These are phyloP conservation scores for Agrotis ipsilon DNA, from an alignment of 2,888 invertebrate genomes.

Conservation along the genomic window DNA sequence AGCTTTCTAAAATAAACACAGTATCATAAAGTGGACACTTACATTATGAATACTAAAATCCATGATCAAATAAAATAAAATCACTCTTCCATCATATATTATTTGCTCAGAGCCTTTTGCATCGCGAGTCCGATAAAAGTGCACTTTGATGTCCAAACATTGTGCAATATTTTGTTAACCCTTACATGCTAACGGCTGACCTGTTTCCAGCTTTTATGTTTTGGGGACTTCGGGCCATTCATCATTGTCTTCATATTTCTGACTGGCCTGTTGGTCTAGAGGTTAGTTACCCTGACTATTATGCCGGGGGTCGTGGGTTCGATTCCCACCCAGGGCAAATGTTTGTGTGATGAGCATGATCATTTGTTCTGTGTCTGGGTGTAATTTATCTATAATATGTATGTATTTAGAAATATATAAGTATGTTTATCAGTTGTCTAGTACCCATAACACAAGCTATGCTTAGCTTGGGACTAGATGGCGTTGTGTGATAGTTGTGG, in stretches of 20 bases:
- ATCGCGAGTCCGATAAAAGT: conserved; percentile 22
- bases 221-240: conserved; percentile 9
- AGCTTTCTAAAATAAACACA: not conserved
- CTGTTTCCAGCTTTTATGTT: conserved; percentile 19
- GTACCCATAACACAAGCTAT: too few relatives aligned
- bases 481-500: too few relatives aligned
- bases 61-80: conserved; percentile 17
- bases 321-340: too few relatives aligned
- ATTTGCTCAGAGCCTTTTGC: conserved; percentile 25
- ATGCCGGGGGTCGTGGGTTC: too few relatives aligned
- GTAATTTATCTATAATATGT: too few relatives aligned
- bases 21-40: not conserved
- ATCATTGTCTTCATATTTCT: conserved; percentile 11
- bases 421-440: too few relatives aligned
- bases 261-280: too few relatives aligned
- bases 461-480: too few relatives aligned
- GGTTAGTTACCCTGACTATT: too few relatives aligned
- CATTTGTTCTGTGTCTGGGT: too few relatives aligned
- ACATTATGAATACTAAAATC: not conserved
- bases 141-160: conserved; percentile 39
- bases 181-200: conserved; percentile 28
- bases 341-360: too few relatives aligned
- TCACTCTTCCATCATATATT: not conserved
- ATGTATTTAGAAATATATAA: too few relatives aligned
- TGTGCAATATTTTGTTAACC: conserved; percentile 35